Percentiles rank a stretch among this genome's conserved stretches.
phyloP scores from a whole-genome alignment of 1,140 invertebrate species.

The Conus betulinus region DNA sequence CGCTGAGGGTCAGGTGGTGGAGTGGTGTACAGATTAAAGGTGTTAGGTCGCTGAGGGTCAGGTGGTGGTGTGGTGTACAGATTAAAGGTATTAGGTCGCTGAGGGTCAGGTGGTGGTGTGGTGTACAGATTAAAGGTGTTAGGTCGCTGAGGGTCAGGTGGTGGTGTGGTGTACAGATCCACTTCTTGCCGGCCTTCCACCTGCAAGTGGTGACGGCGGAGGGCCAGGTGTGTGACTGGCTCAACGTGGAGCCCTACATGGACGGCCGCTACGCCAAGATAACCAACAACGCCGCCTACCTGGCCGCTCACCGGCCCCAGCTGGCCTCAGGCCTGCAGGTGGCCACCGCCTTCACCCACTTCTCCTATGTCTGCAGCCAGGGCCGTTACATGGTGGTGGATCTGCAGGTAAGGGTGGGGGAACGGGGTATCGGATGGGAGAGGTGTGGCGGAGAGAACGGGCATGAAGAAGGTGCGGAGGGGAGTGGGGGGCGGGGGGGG shows the following conservation, averaged over 20 bases:
- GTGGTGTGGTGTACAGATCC: neutral
- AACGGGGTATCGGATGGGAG: neutral
- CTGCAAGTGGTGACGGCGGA: constrained; percentile 33
- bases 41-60: too few relatives aligned
- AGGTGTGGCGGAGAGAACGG: too few relatives aligned
- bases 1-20: too few relatives aligned
- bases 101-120: too few relatives aligned
- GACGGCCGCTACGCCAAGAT: constrained; percentile 45
- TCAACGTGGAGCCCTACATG: constrained; percentile 49
- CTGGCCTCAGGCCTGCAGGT: constrained; percentile 16
- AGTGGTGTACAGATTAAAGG: too few relatives aligned
- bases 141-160: too few relatives aligned
- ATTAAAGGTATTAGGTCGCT: too few relatives aligned
- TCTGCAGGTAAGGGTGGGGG: constrained; percentile 38
- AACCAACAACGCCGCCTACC: constrained; percentile 43
- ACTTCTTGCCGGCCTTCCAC: constrained; percentile 45
- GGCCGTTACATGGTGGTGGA: constrained; percentile 47
- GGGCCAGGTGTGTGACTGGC: constrained; percentile 37
- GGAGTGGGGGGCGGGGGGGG: too few relatives aligned
- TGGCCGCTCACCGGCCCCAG: neutral
- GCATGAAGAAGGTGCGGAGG: too few relatives aligned
- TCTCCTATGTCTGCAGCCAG: constrained; percentile 33
- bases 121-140: too few relatives aligned
- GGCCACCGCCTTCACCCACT: constrained; percentile 46
- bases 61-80: too few relatives aligned